phyloP scores from a whole-genome alignment of 2,888 invertebrate species.

The Drosophila cognata region DNA sequence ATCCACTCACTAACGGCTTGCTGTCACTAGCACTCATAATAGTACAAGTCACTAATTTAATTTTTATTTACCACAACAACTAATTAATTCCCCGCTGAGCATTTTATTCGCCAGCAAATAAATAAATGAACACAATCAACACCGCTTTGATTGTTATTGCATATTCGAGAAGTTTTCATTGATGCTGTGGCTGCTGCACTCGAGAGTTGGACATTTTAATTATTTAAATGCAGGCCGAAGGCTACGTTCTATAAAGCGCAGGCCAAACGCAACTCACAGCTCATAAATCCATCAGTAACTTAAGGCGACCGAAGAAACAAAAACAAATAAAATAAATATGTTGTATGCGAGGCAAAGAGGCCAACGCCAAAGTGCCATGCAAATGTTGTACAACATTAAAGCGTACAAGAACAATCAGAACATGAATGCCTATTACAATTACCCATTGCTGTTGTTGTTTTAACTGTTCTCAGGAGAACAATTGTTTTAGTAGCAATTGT shows the following conservation, averaged over 20 bases:
- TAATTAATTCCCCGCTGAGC: slow-evolving; percentile 77
- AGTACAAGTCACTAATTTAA: slow-evolving; percentile 75
- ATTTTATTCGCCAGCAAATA: slow-evolving; percentile 40
- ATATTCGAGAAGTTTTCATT: slow-evolving; percentile 33
- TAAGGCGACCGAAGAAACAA: slow-evolving; percentile 21
- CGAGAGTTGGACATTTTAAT: slow-evolving; percentile 73
- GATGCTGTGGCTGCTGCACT: slow-evolving; percentile 22
- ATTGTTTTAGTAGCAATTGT: slow-evolving; percentile 79
- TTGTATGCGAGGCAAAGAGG: slow-evolving; percentile 39
- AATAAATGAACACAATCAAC: slow-evolving; percentile 57
- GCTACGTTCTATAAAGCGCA: slow-evolving; percentile 57
- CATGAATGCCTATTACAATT: slow-evolving; percentile 61
- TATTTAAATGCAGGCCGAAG: slow-evolving; percentile 80
- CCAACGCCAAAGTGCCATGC: slow-evolving; percentile 74
- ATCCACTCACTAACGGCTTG: slow-evolving; percentile 4
- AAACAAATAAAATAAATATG: slow-evolving; percentile 36
- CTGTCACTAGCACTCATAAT: slow-evolving; percentile 54
- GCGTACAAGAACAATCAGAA: slow-evolving; percentile 75
- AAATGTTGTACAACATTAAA: slow-evolving; percentile 78
- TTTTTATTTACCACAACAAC: slow-evolving; percentile 78
- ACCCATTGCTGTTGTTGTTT: slow-evolving; percentile 22
- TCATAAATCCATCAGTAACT: slow-evolving; percentile 81
- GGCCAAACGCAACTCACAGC: slow-evolving; percentile 71
- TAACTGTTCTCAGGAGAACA: slow-evolving; percentile 58
- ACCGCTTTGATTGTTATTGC: slow-evolving; percentile 48